A percentile compares a stretch with the other conserved stretches of the same genome.
Evolutionary conservation across 2,797 vertebrate species (phyloP).

Genomic region (Sarcoramphus papa): DNA sequence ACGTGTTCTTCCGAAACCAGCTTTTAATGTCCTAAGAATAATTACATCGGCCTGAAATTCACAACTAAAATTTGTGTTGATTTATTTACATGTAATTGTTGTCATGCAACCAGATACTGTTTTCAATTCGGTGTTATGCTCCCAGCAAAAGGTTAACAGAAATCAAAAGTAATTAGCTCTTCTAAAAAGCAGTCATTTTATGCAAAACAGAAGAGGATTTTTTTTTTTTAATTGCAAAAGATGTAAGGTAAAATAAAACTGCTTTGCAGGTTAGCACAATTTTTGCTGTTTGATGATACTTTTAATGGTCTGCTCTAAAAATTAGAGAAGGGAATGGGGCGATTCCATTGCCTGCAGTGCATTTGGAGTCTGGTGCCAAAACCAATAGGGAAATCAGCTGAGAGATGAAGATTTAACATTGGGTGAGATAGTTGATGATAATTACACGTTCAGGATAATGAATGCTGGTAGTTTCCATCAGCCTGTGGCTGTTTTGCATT

Average conservation of each 20-base stretch:
- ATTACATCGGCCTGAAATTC: conserved; percentile 37
- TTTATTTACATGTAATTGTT: conserved; percentile 45
- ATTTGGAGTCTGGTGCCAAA: not conserved
- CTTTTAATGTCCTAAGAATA: not conserved
- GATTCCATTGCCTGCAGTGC: not conserved
- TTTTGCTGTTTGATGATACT: not conserved
- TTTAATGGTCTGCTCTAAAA: not conserved
- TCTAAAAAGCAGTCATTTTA: conserved; percentile 18
- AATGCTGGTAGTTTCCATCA: not conserved
- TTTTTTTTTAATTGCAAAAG: not conserved
- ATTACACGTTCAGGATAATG: not conserved
- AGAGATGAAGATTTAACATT: not conserved
- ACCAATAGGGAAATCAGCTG: not conserved
- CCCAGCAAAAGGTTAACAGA: conserved; percentile 28
- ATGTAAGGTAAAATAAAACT: not conserved
- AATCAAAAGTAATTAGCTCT: conserved; percentile 1
- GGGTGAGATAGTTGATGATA: not conserved
- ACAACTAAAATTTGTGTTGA: conserved; percentile 33
- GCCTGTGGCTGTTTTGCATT: not conserved
- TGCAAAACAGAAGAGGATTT: not conserved
- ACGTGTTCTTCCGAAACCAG: not conserved
- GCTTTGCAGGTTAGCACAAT: not conserved
- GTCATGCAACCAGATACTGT: conserved; percentile 39
- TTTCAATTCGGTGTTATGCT: not conserved
- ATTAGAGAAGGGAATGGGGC: not conserved